Evolutionary conservation across 1,140 invertebrate species (phyloP).

Genomic region (Lordiphosa clarofinis): DNA sequence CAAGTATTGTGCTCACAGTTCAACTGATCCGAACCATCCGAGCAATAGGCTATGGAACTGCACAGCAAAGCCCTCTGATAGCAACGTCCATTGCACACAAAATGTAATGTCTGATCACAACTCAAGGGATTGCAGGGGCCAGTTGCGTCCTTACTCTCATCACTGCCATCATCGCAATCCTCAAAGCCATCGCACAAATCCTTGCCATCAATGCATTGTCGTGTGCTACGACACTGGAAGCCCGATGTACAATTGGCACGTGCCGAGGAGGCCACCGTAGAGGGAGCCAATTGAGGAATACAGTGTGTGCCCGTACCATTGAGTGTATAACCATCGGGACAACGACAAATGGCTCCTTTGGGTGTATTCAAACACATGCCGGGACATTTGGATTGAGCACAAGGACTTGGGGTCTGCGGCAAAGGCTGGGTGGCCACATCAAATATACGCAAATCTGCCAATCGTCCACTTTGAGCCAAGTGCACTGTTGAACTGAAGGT

Average conservation of each 20-base stretch:
- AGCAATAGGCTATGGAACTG: constrained; percentile 85
- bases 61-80: constrained; percentile 85
- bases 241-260: constrained; percentile 59
- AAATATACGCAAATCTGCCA: constrained; percentile 61
- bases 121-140: constrained; percentile 73
- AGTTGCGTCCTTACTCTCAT: constrained; percentile 84
- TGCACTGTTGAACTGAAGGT: constrained; percentile 61
- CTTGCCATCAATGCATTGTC: constrained; percentile 81
- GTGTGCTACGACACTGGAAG: constrained; percentile 46
- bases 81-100: constrained; percentile 83
- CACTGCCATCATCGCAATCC: constrained; percentile 92
- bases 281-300: constrained; percentile 46
- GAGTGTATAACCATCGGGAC: constrained; percentile 65
- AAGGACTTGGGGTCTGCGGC: constrained; percentile 46
- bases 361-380: constrained; percentile 74
- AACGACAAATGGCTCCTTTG: constrained; percentile 69
- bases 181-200: constrained; percentile 88
- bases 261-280: constrained; percentile 16
- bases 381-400: constrained; percentile 67
- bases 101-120: constrained; percentile 68
- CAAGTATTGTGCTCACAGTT: constrained; percentile 82
- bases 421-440: constrained; percentile 49
- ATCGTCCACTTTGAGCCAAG: constrained; percentile 43
- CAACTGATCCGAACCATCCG: constrained; percentile 83
- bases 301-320: constrained; percentile 74